A percentile compares a stretch with the other conserved stretches of the same genome.
Evolutionary conservation across 2,113 vertebrate genomes (phyloP).

Genomic region (Casuarius casuarius): DNA sequence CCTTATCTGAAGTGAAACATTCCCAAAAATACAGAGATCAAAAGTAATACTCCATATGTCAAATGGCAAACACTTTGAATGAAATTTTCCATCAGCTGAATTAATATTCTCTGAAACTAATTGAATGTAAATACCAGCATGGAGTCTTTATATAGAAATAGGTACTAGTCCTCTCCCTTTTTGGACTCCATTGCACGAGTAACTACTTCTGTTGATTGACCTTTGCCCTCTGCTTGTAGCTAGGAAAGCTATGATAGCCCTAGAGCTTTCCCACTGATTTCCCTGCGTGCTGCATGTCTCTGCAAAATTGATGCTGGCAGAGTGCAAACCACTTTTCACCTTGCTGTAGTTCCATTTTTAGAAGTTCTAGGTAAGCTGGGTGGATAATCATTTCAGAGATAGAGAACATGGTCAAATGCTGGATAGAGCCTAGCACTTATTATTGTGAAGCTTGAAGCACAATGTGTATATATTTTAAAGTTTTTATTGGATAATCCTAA

Average conservation of each 20-base stretch:
- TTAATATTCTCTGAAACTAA: background rate
- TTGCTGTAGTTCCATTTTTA: background rate
- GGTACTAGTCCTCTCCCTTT: background rate
- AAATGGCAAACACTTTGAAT: background rate
- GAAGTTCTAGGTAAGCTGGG: background rate
- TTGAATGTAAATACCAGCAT: background rate
- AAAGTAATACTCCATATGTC: background rate
- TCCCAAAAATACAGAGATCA: background rate
- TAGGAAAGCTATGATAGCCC: background rate
- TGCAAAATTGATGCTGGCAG: background rate
- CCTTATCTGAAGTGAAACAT: conserved; percentile 17
- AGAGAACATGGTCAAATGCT: background rate
- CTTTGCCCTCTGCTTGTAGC: background rate
- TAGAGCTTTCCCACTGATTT: background rate
- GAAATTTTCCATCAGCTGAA: background rate
- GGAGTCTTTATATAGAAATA: background rate
- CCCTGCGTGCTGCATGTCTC: fast-evolving
- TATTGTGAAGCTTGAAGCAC: background rate
- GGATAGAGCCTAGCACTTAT: background rate
- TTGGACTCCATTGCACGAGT: background rate
- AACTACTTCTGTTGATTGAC: background rate
- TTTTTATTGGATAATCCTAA: background rate
- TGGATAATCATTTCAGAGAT: background rate
- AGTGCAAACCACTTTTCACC: background rate
- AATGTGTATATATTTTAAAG: background rate